These are phyloP conservation scores for Quadroppia sp. DNA, from an alignment of 2,888 invertebrate genomes.

Conservation along the genomic window DNA sequence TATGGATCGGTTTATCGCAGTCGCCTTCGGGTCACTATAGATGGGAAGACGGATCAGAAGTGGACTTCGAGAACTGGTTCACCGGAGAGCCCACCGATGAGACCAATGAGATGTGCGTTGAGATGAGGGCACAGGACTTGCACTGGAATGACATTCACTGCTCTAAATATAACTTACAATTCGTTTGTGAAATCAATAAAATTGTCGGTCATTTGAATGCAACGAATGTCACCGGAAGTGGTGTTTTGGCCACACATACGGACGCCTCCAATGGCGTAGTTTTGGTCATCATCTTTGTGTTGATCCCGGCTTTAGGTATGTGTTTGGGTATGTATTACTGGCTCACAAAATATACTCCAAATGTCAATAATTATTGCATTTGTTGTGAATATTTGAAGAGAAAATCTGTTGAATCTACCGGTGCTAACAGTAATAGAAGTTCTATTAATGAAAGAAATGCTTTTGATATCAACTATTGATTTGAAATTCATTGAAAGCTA, in stretches of 20 bases:
- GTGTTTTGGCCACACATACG: not conserved
- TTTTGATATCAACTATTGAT: too few relatives aligned
- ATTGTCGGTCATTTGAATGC: not conserved
- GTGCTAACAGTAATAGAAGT: not conserved
- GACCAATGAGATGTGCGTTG: not conserved
- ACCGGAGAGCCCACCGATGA: not conserved
- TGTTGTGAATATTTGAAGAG: not conserved
- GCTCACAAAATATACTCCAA: too few relatives aligned
- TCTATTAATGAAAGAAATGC: not conserved
- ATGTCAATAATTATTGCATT: not conserved
- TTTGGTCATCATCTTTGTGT: too few relatives aligned
- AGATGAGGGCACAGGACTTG: not conserved
- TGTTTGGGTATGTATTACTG: too few relatives aligned
- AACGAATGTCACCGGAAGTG: not conserved
- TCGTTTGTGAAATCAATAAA: not conserved
- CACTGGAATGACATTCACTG: slow-evolving; percentile 13
- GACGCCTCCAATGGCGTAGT: not conserved
- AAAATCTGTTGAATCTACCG: not conserved
- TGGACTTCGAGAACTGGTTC: slow-evolving; percentile 1
- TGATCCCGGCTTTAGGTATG: too few relatives aligned
- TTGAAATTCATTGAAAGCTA: too few relatives aligned
- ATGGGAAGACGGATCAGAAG: slow-evolving; percentile 5
- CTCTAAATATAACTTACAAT: not conserved
- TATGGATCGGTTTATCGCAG: not conserved
- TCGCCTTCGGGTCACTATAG: not conserved